Evolutionary conservation across 2,888 invertebrate species (phyloP).

Genomic region (Himalopsyche anomala): DNA sequence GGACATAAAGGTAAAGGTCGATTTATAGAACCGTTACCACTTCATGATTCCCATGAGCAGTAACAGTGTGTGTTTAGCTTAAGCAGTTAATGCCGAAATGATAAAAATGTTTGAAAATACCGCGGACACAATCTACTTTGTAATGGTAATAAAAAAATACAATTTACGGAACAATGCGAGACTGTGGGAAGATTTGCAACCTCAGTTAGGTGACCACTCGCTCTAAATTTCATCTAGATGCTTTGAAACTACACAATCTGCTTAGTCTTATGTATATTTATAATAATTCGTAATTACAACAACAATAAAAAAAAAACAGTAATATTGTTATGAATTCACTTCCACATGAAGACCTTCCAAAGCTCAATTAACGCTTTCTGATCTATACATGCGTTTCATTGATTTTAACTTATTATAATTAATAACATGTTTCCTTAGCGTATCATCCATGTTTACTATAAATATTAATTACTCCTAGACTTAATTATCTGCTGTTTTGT

Average conservation of each 20-base stretch:
- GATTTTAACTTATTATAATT: too few species aligned
- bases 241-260: background rate
- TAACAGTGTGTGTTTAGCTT: slow-evolving; percentile 6
- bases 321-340: too few species aligned
- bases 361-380: too few species aligned
- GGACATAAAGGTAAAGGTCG: background rate
- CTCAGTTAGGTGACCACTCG: slow-evolving; percentile 26
- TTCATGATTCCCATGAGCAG: slow-evolving; percentile 17
- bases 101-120: slow-evolving; percentile 9
- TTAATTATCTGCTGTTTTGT: too few species aligned
- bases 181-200: slow-evolving; percentile 7
- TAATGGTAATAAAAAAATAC: slow-evolving; percentile 21
- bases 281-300: background rate
- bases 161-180: background rate
- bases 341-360: too few species aligned
- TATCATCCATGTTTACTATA: too few species aligned
- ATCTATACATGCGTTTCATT: too few species aligned
- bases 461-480: too few species aligned
- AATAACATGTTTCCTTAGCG: too few species aligned
- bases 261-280: background rate
- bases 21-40: background rate
- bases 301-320: too few species aligned
- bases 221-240: slow-evolving; percentile 15
- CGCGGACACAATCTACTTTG: slow-evolving; percentile 26
- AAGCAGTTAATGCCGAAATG: background rate